Percentiles rank a stretch among this genome's conserved stretches.
Evolutionary conservation across 2,113 vertebrate species (phyloP).

Genomic region (Cololabis saira): DNA sequence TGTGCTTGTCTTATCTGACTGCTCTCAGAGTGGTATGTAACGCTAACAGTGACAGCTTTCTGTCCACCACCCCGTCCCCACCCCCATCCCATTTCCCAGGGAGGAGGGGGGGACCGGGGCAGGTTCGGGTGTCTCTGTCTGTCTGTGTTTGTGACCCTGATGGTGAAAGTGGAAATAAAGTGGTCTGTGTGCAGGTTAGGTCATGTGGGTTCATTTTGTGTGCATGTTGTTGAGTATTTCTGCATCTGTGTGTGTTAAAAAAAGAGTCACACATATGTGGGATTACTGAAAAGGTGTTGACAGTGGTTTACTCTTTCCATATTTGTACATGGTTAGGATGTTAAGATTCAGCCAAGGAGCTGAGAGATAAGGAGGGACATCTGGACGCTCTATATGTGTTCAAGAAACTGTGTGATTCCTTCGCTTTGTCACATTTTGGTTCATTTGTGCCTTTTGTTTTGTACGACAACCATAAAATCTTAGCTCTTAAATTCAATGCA

Average conservation of each 20-base stretch:
- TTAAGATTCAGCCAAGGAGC: conserved; percentile 57
- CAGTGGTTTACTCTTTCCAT: conserved; percentile 53
- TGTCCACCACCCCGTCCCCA: conserved; percentile 43
- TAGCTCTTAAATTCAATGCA: background rate
- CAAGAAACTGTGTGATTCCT: too few relatives aligned
- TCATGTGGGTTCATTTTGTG: background rate
- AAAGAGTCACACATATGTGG: conserved; percentile 8
- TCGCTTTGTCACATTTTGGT: too few relatives aligned
- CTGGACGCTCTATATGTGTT: conserved; percentile 33
- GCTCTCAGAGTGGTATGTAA: conserved; percentile 57
- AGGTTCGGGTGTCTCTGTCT: conserved; percentile 15
- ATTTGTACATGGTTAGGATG: conserved; percentile 65
- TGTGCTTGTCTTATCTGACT: conserved; percentile 69
- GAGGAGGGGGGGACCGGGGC: conserved; percentile 40
- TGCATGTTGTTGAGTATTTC: conserved; percentile 1
- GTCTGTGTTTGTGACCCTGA: conserved; percentile 26
- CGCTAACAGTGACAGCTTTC: conserved; percentile 59
- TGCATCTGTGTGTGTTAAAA: conserved; percentile 6
- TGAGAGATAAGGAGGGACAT: conserved; percentile 39
- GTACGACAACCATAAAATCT: background rate
- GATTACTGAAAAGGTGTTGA: conserved; percentile 47
- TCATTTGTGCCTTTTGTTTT: background rate
- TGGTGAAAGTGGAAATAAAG: conserved; percentile 21
- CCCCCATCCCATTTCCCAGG: conserved; percentile 64
- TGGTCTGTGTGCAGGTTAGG: too few relatives aligned